Base-by-base conservation (phyloP, 2,888 invertebrate species). In the Himalopsyche kuldschensis region DNA sequence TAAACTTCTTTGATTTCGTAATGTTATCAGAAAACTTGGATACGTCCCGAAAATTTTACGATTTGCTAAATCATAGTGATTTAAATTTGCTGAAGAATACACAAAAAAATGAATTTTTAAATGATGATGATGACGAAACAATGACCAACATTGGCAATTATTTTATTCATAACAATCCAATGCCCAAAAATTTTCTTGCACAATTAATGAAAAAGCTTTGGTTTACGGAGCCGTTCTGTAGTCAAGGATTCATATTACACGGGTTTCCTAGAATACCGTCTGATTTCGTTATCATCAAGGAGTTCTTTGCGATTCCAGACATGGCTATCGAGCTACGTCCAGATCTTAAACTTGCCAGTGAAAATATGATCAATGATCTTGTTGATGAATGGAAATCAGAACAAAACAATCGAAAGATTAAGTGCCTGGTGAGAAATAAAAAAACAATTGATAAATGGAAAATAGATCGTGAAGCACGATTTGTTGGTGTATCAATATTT, bases 181-280 rank as follows among this genome's bases (percentile, higher is more conserved):
- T 94, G 30, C 88, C 92, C 11, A 87, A 91, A 0, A 86, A 88
- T 30, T 88, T 93, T 20, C 88, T 93, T 87, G 89, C 90, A 82
- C 90, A 90, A 86, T 86, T 93, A 47, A 87, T 93, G 41, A 88
- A 88, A 32, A 90, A 89, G 41, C 89, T 92, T 35, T 94, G 94
- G 94, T 92, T 91, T 87, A 88, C 91, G 79, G 88, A 91, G 79
- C 93, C 94, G 0, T 92, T 90, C 87, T 88, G 88, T 27, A 87
- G 88, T 4, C 89, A 88, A 24, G 94, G 94, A 5, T 90, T 94
- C 87, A 90, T 94, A 63, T 88, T 95, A 55, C 94, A 94, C 88
- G 93, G 93, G 80, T 94, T 93, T 89, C 95, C 95, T 10, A 92
- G 90, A 88, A 88, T 92, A 83, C 88, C 91, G 6, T 88, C 89